phyloP scores from a whole-genome alignment of 2,797 vertebrate species.

The Sebastes miniatus region DNA sequence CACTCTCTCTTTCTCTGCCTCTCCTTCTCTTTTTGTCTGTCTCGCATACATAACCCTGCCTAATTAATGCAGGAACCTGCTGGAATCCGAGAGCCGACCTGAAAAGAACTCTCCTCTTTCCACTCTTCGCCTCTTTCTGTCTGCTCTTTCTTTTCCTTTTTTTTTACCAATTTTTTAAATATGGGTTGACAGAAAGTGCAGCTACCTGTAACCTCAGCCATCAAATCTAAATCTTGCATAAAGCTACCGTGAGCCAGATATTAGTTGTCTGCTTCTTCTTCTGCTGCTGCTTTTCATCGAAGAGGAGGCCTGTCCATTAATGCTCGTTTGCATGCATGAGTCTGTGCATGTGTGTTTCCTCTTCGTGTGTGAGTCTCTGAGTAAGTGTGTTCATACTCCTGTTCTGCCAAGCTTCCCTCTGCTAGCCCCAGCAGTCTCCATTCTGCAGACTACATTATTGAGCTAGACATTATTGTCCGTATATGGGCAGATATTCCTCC shows the following conservation, averaged over 20 bases:
- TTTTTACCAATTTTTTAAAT: conserved; percentile 44
- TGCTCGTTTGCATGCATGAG: background rate
- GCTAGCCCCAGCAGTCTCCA: background rate
- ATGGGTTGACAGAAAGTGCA: conserved; percentile 52
- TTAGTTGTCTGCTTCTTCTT: background rate
- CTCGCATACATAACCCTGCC: conserved; percentile 33
- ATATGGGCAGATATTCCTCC: background rate
- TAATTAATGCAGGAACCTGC: conserved; percentile 71
- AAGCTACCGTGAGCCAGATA: conserved; percentile 15
- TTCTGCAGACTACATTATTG: conserved; percentile 12
- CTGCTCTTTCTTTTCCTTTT: conserved; percentile 57
- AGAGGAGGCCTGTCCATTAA: conserved; percentile 5
- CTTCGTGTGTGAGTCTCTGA: background rate
- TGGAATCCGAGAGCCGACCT: conserved; percentile 58
- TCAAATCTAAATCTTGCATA: conserved; percentile 41
- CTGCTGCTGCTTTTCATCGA: conserved; percentile 4
- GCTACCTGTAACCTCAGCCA: conserved; percentile 48
- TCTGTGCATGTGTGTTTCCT: background rate
- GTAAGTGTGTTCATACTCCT: background rate
- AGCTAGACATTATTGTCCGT: conserved; percentile 4
- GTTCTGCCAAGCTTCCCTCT: conserved; percentile 5
- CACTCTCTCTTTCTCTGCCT: background rate
- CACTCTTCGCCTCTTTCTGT: conserved; percentile 34
- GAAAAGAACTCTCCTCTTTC: conserved; percentile 57
- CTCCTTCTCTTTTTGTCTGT: background rate